These are phyloP conservation scores for Bombus pascuorum DNA, from an alignment of 1,140 invertebrate species.

Conservation along the genomic window DNA sequence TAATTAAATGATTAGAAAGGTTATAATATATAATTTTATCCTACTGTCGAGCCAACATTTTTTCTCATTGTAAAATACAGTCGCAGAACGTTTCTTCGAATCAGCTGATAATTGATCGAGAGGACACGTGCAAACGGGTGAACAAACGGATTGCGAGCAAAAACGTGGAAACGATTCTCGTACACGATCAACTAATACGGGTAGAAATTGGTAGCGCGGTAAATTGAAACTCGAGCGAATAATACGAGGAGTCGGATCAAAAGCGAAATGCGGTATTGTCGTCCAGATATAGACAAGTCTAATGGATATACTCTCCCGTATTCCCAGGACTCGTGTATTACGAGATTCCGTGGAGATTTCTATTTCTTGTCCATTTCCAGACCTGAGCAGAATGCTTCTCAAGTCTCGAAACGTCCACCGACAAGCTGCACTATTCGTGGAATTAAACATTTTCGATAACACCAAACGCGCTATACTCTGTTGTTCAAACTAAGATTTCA, in stretches of 20 bases:
- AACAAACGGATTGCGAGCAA: not conserved
- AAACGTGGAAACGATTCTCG: constrained; percentile 45
- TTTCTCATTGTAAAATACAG: not conserved
- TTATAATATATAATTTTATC: too few species aligned
- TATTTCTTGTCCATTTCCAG: not conserved
- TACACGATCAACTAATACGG: constrained; percentile 46
- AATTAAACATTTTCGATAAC: not conserved
- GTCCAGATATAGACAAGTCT: constrained; percentile 28
- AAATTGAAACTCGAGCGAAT: constrained; percentile 32
- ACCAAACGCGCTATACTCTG: fast-evolving
- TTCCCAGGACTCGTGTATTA: constrained; percentile 39
- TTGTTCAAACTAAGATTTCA: too few species aligned
- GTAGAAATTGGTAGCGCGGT: constrained; percentile 13
- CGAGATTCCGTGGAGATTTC: constrained; percentile 49
- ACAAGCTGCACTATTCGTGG: not conserved
- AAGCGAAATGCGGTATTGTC: constrained; percentile 46
- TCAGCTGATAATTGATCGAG: constrained; percentile 12
- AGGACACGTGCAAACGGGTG: not conserved
- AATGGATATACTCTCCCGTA: constrained; percentile 35
- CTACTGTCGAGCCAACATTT: too few species aligned
- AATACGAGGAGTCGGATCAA: constrained; percentile 22
- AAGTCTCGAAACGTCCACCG: not conserved
- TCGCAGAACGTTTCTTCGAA: not conserved
- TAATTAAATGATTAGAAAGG: too few species aligned
- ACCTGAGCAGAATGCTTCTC: not conserved